Percentiles rank a stretch among this genome's conserved stretches.
Conservation (phyloP, 2,888 invertebrate genomes). For the Thereva nobilitata region DNA sequence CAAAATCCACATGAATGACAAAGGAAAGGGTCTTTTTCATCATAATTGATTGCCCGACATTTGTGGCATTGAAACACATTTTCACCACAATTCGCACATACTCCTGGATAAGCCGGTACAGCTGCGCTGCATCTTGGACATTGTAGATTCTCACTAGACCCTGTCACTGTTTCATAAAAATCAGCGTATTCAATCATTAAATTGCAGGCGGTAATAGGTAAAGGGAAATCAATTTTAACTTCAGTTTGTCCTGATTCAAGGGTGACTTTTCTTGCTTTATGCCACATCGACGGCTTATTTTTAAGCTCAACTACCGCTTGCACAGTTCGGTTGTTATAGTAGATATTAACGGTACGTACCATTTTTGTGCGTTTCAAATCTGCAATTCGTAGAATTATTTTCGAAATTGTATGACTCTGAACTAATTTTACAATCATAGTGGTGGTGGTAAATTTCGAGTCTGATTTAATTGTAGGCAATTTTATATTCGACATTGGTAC, state of each 20-base stretch:
- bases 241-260: slow-evolving; percentile 92
- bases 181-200: slow-evolving; percentile 98
- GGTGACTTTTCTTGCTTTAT: slow-evolving; percentile 91
- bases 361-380: slow-evolving; percentile 97
- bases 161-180: slow-evolving; percentile 94
- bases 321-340: slow-evolving; percentile 94
- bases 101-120: slow-evolving; percentile 96
- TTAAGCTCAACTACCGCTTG: slow-evolving; percentile 97
- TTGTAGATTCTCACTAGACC: slow-evolving; percentile 88
- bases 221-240: slow-evolving; percentile 93
- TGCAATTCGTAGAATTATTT: slow-evolving; percentile 88
- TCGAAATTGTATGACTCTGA: slow-evolving; percentile 93
- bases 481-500: slow-evolving; percentile 90
- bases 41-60: slow-evolving; percentile 98
- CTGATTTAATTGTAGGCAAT: slow-evolving; percentile 89
- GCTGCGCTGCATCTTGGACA: slow-evolving; percentile 96
- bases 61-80: slow-evolving; percentile 99
- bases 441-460: slow-evolving; percentile 97
- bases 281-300: slow-evolving; percentile 96
- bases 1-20: slow-evolving; percentile 99
- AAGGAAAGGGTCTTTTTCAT: slow-evolving; percentile 97
- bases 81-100: slow-evolving; percentile 84
- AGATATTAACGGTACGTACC: slow-evolving; percentile 94
- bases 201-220: slow-evolving; percentile 97
- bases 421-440: slow-evolving; percentile 96